phyloP scores from a whole-genome alignment of 1,140 invertebrate genomes.

The Leptopilina clavipes region DNA sequence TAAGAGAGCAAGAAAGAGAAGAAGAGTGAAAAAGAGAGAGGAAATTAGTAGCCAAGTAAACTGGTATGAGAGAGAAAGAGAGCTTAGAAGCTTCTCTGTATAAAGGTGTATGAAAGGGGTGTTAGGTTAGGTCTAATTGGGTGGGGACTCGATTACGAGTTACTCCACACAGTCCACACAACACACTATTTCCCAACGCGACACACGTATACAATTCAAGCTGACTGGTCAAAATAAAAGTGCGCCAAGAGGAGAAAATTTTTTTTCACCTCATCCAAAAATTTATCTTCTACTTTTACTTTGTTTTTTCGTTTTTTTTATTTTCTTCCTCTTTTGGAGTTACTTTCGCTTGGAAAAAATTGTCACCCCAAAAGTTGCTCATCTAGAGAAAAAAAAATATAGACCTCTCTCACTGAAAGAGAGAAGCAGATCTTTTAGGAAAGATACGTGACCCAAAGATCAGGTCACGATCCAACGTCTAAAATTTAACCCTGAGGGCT shows the following conservation, averaged over 20 bases:
- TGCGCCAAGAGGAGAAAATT: slow-evolving; percentile 48
- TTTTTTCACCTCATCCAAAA: neutral
- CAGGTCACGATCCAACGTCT: slow-evolving; percentile 42
- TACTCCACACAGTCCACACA: slow-evolving; percentile 37
- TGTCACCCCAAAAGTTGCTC: slow-evolving; percentile 42
- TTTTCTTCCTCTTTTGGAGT: slow-evolving; percentile 13
- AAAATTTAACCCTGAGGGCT: slow-evolving; percentile 28
- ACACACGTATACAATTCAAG: slow-evolving; percentile 60
- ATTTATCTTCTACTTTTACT: neutral
- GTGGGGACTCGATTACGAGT: slow-evolving; percentile 67
- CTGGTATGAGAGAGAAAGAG: neutral
- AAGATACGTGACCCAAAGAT: slow-evolving; percentile 52
- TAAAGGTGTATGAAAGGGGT: slow-evolving; percentile 40
- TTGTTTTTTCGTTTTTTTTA: slow-evolving; percentile 32
- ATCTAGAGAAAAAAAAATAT: slow-evolving; percentile 49
- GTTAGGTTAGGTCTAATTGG: slow-evolving; percentile 65
- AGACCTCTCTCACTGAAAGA: neutral
- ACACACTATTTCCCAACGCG: slow-evolving; percentile 62
- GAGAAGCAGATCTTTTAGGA: slow-evolving; percentile 43
- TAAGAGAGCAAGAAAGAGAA: slow-evolving; percentile 24
- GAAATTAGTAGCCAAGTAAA: neutral
- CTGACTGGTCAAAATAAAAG: slow-evolving; percentile 49
- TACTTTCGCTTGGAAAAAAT: slow-evolving; percentile 50
- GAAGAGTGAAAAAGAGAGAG: slow-evolving; percentile 32
- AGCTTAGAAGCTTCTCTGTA: neutral